phyloP scores from a whole-genome alignment of 2,797 vertebrate species.

The Allobates femoralis region DNA sequence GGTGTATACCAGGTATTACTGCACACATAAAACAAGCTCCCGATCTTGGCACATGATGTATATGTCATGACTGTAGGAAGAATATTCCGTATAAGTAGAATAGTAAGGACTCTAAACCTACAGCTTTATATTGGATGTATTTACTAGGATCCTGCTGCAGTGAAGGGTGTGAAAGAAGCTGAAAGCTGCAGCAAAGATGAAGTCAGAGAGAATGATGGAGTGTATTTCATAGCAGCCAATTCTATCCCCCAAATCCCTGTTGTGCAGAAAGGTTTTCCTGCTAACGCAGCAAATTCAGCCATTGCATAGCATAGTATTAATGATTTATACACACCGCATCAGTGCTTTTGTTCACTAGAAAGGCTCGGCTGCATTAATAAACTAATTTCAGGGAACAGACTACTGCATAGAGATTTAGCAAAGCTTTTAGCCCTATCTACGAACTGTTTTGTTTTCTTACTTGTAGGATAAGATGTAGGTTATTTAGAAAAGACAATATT shows the following conservation, averaged over 20 bases:
- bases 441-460: slow-evolving; percentile 20
- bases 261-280: slow-evolving; percentile 73
- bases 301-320: slow-evolving; percentile 72
- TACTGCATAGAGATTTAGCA: slow-evolving; percentile 67
- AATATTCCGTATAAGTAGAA: neutral
- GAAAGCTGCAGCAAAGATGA: slow-evolving; percentile 68
- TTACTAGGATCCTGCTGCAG: slow-evolving; percentile 59
- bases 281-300: slow-evolving; percentile 74
- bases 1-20: neutral
- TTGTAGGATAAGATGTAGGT: neutral
- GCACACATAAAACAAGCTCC: neutral
- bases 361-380: slow-evolving; percentile 74
- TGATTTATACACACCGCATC: slow-evolving; percentile 77
- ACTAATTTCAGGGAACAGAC: slow-evolving; percentile 71
- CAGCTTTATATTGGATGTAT: slow-evolving; percentile 54
- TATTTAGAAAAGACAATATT: neutral
- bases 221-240: slow-evolving; percentile 73
- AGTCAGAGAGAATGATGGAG: slow-evolving; percentile 70
- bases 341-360: slow-evolving; percentile 72
- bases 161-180: slow-evolving; percentile 62
- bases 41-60: neutral
- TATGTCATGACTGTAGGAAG: neutral
- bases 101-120: neutral
- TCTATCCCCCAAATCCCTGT: slow-evolving; percentile 73
- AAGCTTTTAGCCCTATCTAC: slow-evolving; percentile 69